Conservation (phyloP, 2,797 vertebrate genomes). For the Dallia pectoralis region DNA sequence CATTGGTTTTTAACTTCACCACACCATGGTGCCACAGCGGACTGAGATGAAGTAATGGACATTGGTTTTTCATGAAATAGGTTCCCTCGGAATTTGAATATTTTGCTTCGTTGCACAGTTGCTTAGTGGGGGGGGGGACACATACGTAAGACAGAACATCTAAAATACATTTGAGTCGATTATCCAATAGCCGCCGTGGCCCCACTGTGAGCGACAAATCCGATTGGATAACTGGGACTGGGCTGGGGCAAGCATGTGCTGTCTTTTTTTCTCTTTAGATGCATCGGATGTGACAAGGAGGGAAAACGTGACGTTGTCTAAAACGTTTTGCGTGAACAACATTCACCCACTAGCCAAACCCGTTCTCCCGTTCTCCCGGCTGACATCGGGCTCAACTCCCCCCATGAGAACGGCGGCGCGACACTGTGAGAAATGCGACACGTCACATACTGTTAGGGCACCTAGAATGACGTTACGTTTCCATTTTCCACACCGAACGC, state of each 20-base stretch:
- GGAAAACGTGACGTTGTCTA: conserved; percentile 41
- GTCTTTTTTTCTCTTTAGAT: conserved; percentile 28
- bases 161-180: conserved; percentile 43
- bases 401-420: conserved; percentile 6
- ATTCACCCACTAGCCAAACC: conserved; percentile 35
- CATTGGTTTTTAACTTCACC: not conserved
- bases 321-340: conserved; percentile 58
- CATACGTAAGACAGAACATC: conserved; percentile 55
- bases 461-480: conserved; percentile 35
- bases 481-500: conserved; percentile 46
- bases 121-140: conserved; percentile 30
- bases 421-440: conserved; percentile 15
- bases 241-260: conserved; percentile 37
- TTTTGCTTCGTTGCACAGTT: conserved; percentile 27
- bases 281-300: conserved; percentile 50
- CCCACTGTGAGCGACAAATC: conserved; percentile 40
- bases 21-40: conserved; percentile 12
- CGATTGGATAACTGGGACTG: conserved; percentile 30
- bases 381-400: conserved; percentile 49
- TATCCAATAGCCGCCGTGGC: conserved; percentile 46
- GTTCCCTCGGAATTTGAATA: conserved; percentile 32
- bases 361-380: conserved; percentile 48
- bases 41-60: conserved; percentile 27
- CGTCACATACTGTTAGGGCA: not conserved
- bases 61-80: conserved; percentile 24